Percentiles rank a stretch among this genome's conserved stretches.
Evolutionary conservation across 2,797 vertebrate species (phyloP).

Genomic region (Artibeus jamaicensis): DNA sequence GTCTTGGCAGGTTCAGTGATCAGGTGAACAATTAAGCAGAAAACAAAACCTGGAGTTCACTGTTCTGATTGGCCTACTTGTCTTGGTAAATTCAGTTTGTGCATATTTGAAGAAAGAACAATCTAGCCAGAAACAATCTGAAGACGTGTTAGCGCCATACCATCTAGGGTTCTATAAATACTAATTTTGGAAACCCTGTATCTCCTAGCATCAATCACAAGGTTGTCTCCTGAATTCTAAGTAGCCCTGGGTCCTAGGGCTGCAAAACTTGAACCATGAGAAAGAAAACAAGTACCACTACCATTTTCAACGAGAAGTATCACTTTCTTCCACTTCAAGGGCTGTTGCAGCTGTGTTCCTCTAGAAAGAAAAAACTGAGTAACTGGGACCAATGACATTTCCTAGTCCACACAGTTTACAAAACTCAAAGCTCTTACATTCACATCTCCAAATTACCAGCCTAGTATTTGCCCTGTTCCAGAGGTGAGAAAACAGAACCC

Average conservation of each 20-base stretch:
- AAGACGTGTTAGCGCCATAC: not conserved
- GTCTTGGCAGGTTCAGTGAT: not conserved
- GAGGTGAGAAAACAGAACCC: not conserved
- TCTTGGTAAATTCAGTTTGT: not conserved
- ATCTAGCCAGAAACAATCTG: not conserved
- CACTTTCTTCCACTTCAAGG: not conserved
- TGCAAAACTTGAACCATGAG: not conserved
- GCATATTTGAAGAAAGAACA: not conserved
- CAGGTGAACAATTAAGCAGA: not conserved
- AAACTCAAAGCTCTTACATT: constrained; percentile 21
- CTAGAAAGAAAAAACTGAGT: not conserved
- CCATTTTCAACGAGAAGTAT: not conserved
- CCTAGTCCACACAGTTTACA: not conserved
- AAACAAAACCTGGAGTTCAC: not conserved
- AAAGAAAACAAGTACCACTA: not conserved
- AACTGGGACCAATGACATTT: not conserved
- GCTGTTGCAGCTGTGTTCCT: not conserved
- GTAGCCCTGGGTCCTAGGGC: not conserved
- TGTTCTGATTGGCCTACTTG: not conserved
- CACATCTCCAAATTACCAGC: not conserved
- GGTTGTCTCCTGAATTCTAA: not conserved
- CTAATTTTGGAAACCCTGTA: not conserved
- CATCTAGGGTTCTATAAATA: not conserved
- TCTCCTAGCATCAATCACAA: not conserved
- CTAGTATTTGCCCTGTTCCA: not conserved